Evolutionary conservation across 2,797 vertebrate genomes (phyloP).

Genomic region (Myiothlypis chrysogaster): DNA sequence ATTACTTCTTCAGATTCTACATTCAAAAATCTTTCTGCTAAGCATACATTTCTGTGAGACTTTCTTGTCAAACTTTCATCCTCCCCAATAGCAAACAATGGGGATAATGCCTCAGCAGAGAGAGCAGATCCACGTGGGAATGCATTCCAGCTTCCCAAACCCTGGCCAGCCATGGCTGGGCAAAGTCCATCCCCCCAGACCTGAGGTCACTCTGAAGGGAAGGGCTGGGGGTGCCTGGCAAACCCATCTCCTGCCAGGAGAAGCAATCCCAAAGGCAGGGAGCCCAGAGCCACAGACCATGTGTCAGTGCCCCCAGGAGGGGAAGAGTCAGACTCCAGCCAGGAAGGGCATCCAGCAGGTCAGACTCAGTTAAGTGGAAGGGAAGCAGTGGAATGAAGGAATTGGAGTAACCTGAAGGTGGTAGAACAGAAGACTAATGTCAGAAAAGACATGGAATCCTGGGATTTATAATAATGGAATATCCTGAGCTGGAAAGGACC

Average conservation of each 20-base stretch:
- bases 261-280: background rate
- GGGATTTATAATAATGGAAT: background rate
- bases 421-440: background rate
- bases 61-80: too few relatives aligned
- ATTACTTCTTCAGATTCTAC: too few relatives aligned
- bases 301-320: background rate
- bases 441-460: background rate
- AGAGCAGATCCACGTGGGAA: background rate
- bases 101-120: background rate
- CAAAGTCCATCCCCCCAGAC: background rate
- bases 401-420: background rate
- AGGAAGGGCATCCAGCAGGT: background rate
- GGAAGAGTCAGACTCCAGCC: background rate
- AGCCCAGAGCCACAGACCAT: background rate
- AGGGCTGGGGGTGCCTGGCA: background rate
- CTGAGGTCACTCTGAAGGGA: background rate
- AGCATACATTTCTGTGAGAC: too few relatives aligned
- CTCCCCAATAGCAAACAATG: background rate
- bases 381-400: background rate
- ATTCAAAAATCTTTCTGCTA: too few relatives aligned
- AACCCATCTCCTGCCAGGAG: background rate
- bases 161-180: fast-evolving
- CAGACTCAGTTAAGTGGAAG: background rate
- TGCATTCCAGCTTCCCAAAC: background rate
- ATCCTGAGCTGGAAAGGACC: background rate